Evolutionary conservation across 2,888 invertebrate genomes (phyloP), one percentile per base, ranked within the genome.

Genomic region (Tachina lurida): DNA sequence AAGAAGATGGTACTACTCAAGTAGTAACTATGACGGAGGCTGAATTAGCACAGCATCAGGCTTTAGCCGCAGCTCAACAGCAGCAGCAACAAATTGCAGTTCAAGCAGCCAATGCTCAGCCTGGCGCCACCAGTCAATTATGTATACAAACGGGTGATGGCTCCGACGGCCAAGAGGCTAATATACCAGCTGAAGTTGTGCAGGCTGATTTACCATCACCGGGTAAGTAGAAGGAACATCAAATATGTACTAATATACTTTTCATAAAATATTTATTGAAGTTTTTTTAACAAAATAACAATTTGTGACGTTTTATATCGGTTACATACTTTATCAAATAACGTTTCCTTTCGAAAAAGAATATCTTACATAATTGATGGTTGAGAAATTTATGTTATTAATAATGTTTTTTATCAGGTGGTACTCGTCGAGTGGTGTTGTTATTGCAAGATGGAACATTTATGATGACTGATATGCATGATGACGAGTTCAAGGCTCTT

Each of bases 391-490:
- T 31, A 39, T 74, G 7, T 56, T 65, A 62, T 17, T 45, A 67
- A n/a, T 62, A 15, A 60, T 31, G 10, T 52, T 43, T 15, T 63
- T 31, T 87, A 87, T 0, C 22, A 97, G 97, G 96, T 91, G 97
- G 97, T 79, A 97, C 96, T 22, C 94, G 97, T 89, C 95, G 96
- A 91, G 97, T 97, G 22, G 96, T 97, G 10, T 94, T 97, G n/a
- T 93, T 97, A 89, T 93, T 97, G 88, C 97, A 97, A 10, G 97
- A 97, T 91, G 97, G 97, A 87, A 96, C 96, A 90, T 94, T 97
- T 84, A 97, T 97, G 94, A 96, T 97, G 95, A 97, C 97, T 9
- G 97, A 97, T 92, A 95, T 97, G 86, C 96, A 97, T 89, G 97
- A 96, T 89, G 97, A 97, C 90, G 97, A 97, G 91, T 97, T 92